phyloP scores from a whole-genome alignment of 2,888 invertebrate species.

The Mechanitis messenoides region DNA sequence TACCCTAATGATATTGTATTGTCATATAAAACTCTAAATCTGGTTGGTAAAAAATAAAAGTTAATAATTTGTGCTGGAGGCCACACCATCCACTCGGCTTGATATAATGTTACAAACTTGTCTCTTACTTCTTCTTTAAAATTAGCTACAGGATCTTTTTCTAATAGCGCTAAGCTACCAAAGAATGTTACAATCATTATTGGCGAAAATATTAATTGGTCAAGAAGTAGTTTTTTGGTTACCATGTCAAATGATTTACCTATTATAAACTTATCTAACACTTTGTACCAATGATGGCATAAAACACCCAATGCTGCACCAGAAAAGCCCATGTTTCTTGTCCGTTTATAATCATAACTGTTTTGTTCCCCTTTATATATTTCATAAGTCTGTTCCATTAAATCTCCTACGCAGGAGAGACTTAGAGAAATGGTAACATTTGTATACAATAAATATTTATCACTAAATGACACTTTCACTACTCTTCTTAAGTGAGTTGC shows the following conservation, averaged over 20 bases:
- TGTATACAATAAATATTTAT: conserved; percentile 85
- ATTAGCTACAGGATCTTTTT: conserved; percentile 78
- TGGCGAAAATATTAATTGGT: conserved; percentile 92
- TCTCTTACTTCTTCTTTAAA: conserved; percentile 82
- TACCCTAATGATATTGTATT: conserved; percentile 91
- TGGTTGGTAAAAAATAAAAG: conserved; percentile 90
- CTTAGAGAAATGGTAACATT: conserved; percentile 88
- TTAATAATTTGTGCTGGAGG: conserved; percentile 95
- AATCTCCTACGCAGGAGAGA: conserved; percentile 87
- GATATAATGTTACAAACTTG: conserved; percentile 87
- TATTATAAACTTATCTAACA: conserved; percentile 84
- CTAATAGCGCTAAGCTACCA: conserved; percentile 84
- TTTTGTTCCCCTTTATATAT: conserved; percentile 78
- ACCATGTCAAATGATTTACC: conserved; percentile 83
- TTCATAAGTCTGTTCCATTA: conserved; percentile 90
- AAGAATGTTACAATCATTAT: conserved; percentile 89
- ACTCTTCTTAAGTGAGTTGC: conserved; percentile 41
- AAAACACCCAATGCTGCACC: conserved; percentile 88
- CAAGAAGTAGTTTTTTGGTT: conserved; percentile 86
- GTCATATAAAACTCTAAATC: conserved; percentile 92
- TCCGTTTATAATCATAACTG: conserved; percentile 79
- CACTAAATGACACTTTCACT: conserved; percentile 75
- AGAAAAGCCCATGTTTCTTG: conserved; percentile 86
- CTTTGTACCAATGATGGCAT: conserved; percentile 93
- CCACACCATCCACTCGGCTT: conserved; percentile 96